phyloP scores from a whole-genome alignment of 2,797 vertebrate species.

The Silurus lanzhouensis region DNA sequence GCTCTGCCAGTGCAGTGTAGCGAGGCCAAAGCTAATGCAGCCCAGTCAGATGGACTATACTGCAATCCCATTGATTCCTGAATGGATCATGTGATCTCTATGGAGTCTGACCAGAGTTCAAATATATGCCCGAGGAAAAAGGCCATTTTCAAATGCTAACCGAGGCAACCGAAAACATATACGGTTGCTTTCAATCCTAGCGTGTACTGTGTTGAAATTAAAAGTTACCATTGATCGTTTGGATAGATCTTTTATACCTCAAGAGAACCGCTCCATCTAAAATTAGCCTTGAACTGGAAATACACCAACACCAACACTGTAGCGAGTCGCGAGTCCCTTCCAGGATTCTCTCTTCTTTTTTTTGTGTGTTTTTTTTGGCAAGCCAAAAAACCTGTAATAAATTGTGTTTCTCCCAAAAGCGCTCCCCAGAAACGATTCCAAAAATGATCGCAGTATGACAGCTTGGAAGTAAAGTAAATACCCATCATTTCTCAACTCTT shows the following conservation, averaged over 20 bases:
- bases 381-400: conserved; percentile 63
- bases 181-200: neutral
- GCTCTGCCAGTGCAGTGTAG: conserved; percentile 60
- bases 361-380: conserved; percentile 30
- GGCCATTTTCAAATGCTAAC: neutral
- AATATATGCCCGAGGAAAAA: conserved; percentile 47
- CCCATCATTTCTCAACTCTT: conserved; percentile 65
- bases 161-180: neutral
- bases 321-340: conserved; percentile 67
- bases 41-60: conserved; percentile 57
- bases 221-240: conserved; percentile 31
- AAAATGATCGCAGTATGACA: conserved; percentile 49
- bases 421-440: conserved; percentile 52
- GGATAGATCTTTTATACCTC: conserved; percentile 6
- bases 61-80: conserved; percentile 60
- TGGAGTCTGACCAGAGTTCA: conserved; percentile 47
- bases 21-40: conserved; percentile 58
- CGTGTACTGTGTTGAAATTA: conserved; percentile 24
- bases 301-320: conserved; percentile 61
- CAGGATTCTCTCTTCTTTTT: conserved; percentile 16
- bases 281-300: conserved; percentile 57
- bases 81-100: conserved; percentile 58
- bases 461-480: conserved; percentile 60
- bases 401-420: conserved; percentile 69
- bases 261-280: conserved; percentile 54